Percentiles rank a stretch among this genome's conserved stretches.
These are phyloP conservation scores for Acholoe squamosa DNA, from an alignment of 2,888 invertebrate genomes.

Conservation along the genomic window DNA sequence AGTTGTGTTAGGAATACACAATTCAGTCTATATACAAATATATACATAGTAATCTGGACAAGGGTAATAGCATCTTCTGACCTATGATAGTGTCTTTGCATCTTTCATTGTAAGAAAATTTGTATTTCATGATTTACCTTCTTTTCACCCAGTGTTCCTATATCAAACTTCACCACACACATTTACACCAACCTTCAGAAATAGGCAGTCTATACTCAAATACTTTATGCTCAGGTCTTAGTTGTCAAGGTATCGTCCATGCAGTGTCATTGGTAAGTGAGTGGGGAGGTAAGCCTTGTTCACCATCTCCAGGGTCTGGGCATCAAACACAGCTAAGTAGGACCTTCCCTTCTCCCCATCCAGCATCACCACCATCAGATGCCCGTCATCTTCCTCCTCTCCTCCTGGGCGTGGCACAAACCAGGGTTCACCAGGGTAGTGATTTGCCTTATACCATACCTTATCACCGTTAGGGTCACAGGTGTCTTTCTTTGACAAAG, in stretches of 20 bases:
- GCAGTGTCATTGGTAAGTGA: background rate
- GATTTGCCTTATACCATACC: conserved; percentile 73
- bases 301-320: conserved; percentile 63
- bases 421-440: conserved; percentile 78
- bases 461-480: conserved; percentile 72
- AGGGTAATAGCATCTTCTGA: too few relatives aligned
- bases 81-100: too few relatives aligned
- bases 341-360: conserved; percentile 73
- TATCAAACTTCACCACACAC: too few relatives aligned
- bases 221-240: too few relatives aligned
- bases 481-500: conserved; percentile 79
- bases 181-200: too few relatives aligned
- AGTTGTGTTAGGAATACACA: background rate
- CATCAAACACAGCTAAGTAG: conserved; percentile 77
- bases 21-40: too few relatives aligned
- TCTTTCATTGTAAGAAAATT: too few relatives aligned
- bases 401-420: conserved; percentile 75
- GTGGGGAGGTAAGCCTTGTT: background rate
- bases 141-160: too few relatives aligned
- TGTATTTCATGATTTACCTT: too few relatives aligned
- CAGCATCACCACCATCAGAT: conserved; percentile 76
- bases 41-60: too few relatives aligned
- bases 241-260: background rate
- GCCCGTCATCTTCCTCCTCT: conserved; percentile 78
- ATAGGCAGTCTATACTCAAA: too few relatives aligned